Evolutionary conservation across 2,888 invertebrate species (phyloP).

Genomic region (Xylocampa areola): DNA sequence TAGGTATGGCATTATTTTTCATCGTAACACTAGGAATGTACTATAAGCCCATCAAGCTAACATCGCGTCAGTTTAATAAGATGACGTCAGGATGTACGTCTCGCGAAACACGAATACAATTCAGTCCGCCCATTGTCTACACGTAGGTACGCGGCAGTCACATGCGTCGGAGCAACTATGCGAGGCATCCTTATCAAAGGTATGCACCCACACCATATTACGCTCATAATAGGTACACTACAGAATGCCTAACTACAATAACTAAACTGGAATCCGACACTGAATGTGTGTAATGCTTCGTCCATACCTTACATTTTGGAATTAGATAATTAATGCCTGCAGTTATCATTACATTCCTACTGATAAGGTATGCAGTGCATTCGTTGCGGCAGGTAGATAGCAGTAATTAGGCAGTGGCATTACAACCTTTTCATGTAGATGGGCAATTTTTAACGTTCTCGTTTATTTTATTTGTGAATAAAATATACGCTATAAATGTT

Average conservation of each 20-base stretch:
- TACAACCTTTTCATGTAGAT: background rate
- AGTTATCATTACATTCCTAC: slow-evolving; percentile 48
- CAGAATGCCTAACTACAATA: slow-evolving; percentile 81
- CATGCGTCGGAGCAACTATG: slow-evolving; percentile 80
- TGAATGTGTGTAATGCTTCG: slow-evolving; percentile 75
- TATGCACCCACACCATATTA: slow-evolving; percentile 80
- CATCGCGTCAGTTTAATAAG: slow-evolving; percentile 17
- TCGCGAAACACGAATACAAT: slow-evolving; percentile 47
- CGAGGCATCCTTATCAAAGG: slow-evolving; percentile 85
- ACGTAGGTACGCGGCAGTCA: slow-evolving; percentile 60
- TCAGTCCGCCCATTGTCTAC: slow-evolving; percentile 46
- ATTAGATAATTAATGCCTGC: slow-evolving; percentile 53
- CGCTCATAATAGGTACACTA: slow-evolving; percentile 73
- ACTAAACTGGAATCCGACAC: slow-evolving; percentile 77
- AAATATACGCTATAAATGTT: too few species aligned
- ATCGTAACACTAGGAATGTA: too few species aligned
- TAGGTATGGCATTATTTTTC: too few species aligned
- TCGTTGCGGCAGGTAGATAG: background rate
- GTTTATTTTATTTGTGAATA: too few species aligned
- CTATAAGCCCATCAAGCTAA: too few species aligned
- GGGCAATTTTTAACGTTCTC: too few species aligned
- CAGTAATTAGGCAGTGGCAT: background rate
- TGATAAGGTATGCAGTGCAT: slow-evolving; percentile 12
- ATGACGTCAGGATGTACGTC: slow-evolving; percentile 27
- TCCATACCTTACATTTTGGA: slow-evolving; percentile 72